A percentile compares a stretch with the other conserved stretches of the same genome.
These are phyloP conservation scores for Idris sp. DNA, from an alignment of 1,140 invertebrate genomes.

Conservation along the genomic window DNA sequence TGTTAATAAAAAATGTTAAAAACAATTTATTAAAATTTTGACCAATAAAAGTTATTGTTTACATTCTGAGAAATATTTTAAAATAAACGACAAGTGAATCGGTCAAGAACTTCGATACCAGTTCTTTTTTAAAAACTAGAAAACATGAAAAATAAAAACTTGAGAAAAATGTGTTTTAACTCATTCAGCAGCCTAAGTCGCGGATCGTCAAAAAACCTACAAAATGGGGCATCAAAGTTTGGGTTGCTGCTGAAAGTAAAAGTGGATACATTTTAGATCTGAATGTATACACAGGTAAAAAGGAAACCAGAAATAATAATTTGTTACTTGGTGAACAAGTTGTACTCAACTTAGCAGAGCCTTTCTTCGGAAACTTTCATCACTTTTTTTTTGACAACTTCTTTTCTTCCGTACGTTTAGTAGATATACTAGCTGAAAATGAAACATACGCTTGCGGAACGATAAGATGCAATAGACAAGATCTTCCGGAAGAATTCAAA, in stretches of 20 bases:
- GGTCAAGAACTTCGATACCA: too few relatives aligned
- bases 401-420: slow-evolving; percentile 12
- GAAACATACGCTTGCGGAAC: slow-evolving; percentile 6
- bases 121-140: too few relatives aligned
- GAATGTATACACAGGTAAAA: slow-evolving; percentile 20
- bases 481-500: not conserved
- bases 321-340: slow-evolving; percentile 21
- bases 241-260: slow-evolving; percentile 12
- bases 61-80: too few relatives aligned
- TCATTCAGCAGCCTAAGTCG: too few relatives aligned
- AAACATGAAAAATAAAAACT: too few relatives aligned
- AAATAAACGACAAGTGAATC: too few relatives aligned
- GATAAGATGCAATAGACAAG: slow-evolving; percentile 1
- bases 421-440: not conserved
- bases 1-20: too few relatives aligned
- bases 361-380: slow-evolving; percentile 4
- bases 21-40: too few relatives aligned
- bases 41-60: too few relatives aligned
- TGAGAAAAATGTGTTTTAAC: too few relatives aligned
- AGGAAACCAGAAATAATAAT: not conserved
- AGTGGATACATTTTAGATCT: slow-evolving; percentile 12
- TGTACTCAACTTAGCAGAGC: slow-evolving; percentile 7
- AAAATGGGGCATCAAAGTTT: slow-evolving; percentile 19
- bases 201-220: too few relatives aligned
- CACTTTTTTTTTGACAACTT: slow-evolving; percentile 23